Evolutionary conservation across 2,888 invertebrate species (phyloP).

Genomic region (Ernsta delagoae): DNA sequence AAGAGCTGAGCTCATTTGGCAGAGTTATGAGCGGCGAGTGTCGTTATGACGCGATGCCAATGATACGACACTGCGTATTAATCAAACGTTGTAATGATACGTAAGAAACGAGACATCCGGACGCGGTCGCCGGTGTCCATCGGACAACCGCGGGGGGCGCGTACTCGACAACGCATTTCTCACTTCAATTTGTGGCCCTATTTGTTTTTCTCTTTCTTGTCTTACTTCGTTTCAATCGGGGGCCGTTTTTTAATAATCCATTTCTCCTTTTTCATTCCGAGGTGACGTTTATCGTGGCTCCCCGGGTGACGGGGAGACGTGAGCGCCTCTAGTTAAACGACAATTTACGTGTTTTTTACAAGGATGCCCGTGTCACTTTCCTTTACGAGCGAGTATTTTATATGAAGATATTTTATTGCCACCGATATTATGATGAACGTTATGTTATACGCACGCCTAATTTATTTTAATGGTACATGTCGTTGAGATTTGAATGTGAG

Average conservation of each 20-base stretch:
- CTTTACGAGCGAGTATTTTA: constrained; percentile 80
- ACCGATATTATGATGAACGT: constrained; percentile 79
- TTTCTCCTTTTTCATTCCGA: constrained; percentile 76
- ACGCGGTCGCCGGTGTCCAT: constrained; percentile 42
- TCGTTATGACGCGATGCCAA: constrained; percentile 62
- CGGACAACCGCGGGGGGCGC: constrained; percentile 46
- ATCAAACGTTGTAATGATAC: constrained; percentile 71
- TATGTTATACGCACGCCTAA: constrained; percentile 56
- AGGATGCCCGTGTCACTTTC: constrained; percentile 75
- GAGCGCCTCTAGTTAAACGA: constrained; percentile 71
- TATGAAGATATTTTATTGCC: constrained; percentile 78
- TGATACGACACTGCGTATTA: constrained; percentile 66
- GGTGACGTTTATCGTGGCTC: constrained; percentile 80
- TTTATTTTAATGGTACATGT: constrained; percentile 64
- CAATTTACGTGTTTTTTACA: constrained; percentile 77
- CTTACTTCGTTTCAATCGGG: constrained; percentile 75
- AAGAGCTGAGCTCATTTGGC: constrained; percentile 61
- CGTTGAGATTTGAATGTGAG: constrained; percentile 59
- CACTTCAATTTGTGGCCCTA: constrained; percentile 77
- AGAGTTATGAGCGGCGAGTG: constrained; percentile 64
- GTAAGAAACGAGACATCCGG: constrained; percentile 38
- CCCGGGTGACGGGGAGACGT: constrained; percentile 69
- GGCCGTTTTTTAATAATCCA: constrained; percentile 70
- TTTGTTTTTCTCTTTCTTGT: constrained; percentile 73
- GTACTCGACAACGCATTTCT: constrained; percentile 78